Evolutionary conservation across 2,888 invertebrate species (phyloP).

Genomic region (Yponomeuta evonymella): DNA sequence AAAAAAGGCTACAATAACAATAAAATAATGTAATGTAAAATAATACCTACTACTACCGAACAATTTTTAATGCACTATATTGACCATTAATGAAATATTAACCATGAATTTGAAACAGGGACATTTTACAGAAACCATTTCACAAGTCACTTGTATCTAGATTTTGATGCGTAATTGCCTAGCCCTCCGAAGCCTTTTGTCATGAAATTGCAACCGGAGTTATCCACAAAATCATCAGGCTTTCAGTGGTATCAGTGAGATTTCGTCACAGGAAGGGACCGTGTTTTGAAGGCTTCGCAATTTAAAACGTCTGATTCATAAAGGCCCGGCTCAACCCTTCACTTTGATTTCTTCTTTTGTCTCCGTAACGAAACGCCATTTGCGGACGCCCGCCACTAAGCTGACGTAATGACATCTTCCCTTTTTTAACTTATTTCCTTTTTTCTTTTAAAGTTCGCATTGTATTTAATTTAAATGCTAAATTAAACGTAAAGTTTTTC

Average conservation of each 20-base stretch:
- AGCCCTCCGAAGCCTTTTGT: background rate
- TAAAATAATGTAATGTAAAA: no score
- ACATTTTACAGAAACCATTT: no score
- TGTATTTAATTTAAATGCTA: background rate
- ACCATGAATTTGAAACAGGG: no score
- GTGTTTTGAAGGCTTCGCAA: slow-evolving; percentile 11
- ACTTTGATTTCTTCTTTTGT: slow-evolving; percentile 59
- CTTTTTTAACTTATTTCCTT: slow-evolving; percentile 10
- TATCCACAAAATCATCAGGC: background rate
- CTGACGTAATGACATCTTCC: slow-evolving; percentile 14
- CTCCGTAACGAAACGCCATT: slow-evolving; percentile 50
- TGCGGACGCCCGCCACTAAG: slow-evolving; percentile 29
- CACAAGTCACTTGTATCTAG: background rate
- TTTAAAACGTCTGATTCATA: slow-evolving; percentile 26
- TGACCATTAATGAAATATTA: no score
- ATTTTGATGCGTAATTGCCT: background rate
- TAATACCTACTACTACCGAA: no score
- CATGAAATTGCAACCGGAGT: background rate
- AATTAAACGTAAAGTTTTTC: background rate
- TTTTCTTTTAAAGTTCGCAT: background rate
- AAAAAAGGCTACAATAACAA: no score
- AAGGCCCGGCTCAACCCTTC: slow-evolving; percentile 44
- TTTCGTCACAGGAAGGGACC: slow-evolving; percentile 4
- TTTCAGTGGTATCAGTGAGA: background rate
- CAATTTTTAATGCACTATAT: no score